Evolutionary conservation across 2,113 vertebrate species (phyloP).

Genomic region (Oncorhynchus nerka): DNA sequence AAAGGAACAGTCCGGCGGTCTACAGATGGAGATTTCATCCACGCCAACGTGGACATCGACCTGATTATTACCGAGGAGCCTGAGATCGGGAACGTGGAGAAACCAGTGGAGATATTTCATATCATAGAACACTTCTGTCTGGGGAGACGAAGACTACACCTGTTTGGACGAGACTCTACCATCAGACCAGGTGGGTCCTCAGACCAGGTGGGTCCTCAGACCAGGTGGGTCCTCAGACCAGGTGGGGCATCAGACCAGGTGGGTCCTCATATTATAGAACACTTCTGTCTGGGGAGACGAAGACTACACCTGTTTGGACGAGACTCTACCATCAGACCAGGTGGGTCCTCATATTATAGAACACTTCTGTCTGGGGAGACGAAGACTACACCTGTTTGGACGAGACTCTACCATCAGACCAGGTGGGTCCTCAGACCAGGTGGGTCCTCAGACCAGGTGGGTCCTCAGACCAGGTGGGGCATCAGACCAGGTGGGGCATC

Average conservation of each 20-base stretch:
- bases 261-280: too few relatives aligned
- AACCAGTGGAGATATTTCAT: slow-evolving; percentile 97
- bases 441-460: too few relatives aligned
- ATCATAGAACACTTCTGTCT: slow-evolving; percentile 98
- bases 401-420: too few relatives aligned
- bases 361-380: too few relatives aligned
- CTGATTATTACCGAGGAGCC: slow-evolving; percentile 97
- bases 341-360: too few relatives aligned
- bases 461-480: neutral
- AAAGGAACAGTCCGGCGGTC: slow-evolving; percentile 70
- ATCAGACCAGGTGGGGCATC: slow-evolving; percentile 32
- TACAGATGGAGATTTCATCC: slow-evolving; percentile 96
- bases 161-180: slow-evolving; percentile 95
- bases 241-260: too few relatives aligned
- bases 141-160: slow-evolving; percentile 88
- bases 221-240: too few relatives aligned
- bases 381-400: too few relatives aligned
- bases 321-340: too few relatives aligned
- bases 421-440: too few relatives aligned
- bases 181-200: slow-evolving; percentile 32
- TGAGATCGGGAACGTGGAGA: slow-evolving; percentile 97
- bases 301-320: too few relatives aligned
- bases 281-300: too few relatives aligned
- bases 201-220: neutral
- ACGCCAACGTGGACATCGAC: slow-evolving; percentile 97